These are phyloP conservation scores for Channa striata DNA, from an alignment of 2,797 vertebrate genomes.

Conservation along the genomic window DNA sequence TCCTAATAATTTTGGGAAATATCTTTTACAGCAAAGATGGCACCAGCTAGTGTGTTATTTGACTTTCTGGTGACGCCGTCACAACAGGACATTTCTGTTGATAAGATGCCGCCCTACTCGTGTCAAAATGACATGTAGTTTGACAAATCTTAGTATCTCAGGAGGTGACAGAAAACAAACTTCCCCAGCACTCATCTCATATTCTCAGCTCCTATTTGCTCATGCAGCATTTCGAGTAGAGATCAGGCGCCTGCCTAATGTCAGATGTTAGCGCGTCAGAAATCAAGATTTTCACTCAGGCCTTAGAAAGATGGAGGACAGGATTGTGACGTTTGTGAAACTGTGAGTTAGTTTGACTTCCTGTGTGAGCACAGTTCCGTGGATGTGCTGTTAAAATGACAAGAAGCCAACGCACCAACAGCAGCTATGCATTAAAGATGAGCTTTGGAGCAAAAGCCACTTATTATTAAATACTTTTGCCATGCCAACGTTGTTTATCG, in stretches of 20 bases:
- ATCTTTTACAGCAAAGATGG: constrained; percentile 33
- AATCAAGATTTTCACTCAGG: constrained; percentile 54
- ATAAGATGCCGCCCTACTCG: constrained; percentile 42
- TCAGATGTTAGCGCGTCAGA: constrained; percentile 56
- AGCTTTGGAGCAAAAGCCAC: constrained; percentile 40
- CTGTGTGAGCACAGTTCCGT: constrained; percentile 32
- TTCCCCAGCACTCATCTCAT: constrained; percentile 55
- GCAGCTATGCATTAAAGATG: constrained; percentile 64
- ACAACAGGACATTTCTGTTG: constrained; percentile 50
- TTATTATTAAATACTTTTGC: constrained; percentile 60
- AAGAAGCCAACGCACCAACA: constrained; percentile 48
- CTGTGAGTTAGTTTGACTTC: constrained; percentile 45
- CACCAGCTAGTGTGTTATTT: constrained; percentile 43
- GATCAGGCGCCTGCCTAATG: constrained; percentile 52
- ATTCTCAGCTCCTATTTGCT: constrained; percentile 61
- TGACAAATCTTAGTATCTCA: constrained; percentile 65
- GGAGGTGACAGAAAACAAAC: constrained; percentile 69
- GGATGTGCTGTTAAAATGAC: constrained; percentile 55
- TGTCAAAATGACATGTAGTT: constrained; percentile 63
- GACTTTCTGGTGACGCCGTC: constrained; percentile 51
- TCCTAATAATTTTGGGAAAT: constrained; percentile 32
- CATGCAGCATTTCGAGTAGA: constrained; percentile 47
- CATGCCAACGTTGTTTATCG: constrained; percentile 55
- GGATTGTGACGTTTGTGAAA: constrained; percentile 32
- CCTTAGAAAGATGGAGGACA: constrained; percentile 52